Conservation (phyloP, 1,140 invertebrate genomes). For the Ctenoplectra terminalis region DNA sequence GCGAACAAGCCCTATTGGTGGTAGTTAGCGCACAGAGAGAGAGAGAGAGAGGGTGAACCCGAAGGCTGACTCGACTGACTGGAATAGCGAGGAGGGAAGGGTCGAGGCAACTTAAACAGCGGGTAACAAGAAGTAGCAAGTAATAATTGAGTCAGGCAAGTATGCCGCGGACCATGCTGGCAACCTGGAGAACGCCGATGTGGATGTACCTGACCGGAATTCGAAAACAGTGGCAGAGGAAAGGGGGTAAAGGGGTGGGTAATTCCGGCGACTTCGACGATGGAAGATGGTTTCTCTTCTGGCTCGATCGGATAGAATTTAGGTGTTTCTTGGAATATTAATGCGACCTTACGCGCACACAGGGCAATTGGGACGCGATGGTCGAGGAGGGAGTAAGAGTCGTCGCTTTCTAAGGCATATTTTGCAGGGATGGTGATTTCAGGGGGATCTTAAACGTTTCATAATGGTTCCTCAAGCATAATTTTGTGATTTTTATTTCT, state of each 20-base stretch:
- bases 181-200: slow-evolving; percentile 52
- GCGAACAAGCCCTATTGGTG: not conserved
- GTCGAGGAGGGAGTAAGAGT: too few relatives aligned
- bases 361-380: not conserved
- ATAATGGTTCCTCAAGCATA: too few relatives aligned
- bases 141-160: slow-evolving; percentile 77
- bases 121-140: slow-evolving; percentile 74
- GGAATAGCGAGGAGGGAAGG: slow-evolving; percentile 43
- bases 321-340: slow-evolving; percentile 64
- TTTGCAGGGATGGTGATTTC: too few relatives aligned
- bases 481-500: too few relatives aligned
- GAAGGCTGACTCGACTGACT: slow-evolving; percentile 25
- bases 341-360: slow-evolving; percentile 27
- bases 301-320: slow-evolving; percentile 58
- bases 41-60: slow-evolving; percentile 6
- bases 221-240: slow-evolving; percentile 65
- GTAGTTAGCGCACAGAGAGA: slow-evolving; percentile 22
- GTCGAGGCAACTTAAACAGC: slow-evolving; percentile 73
- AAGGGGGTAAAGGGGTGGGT: not conserved
- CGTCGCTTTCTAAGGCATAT: too few relatives aligned
- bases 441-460: too few relatives aligned
- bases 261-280: slow-evolving; percentile 49
- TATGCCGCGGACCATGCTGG: slow-evolving; percentile 58
- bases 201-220: slow-evolving; percentile 70
- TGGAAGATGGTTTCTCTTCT: slow-evolving; percentile 50